A percentile compares a stretch with the other conserved stretches of the same genome.
phyloP scores from a whole-genome alignment of 1,140 invertebrate species.

The Gryllus bimaculatus region DNA sequence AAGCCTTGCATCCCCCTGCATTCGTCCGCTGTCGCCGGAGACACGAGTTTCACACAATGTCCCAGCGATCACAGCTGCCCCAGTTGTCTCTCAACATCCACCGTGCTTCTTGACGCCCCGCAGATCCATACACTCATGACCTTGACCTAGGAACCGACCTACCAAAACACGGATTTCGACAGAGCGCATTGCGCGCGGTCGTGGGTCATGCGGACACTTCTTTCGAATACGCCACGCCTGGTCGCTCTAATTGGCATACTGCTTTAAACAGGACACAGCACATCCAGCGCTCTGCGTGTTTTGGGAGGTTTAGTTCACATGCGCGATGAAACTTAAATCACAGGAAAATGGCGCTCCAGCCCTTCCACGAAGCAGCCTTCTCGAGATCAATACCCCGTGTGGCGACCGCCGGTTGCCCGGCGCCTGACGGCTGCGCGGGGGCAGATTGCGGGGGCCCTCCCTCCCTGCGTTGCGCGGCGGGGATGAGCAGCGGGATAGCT shows the following conservation, averaged over 20 bases:
- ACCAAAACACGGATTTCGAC: neutral
- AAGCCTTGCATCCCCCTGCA: constrained; percentile 9
- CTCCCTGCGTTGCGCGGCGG: neutral
- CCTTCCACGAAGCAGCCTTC: neutral
- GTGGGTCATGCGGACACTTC: neutral
- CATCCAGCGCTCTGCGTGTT: neutral
- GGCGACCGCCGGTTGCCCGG: neutral
- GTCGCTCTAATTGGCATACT: neutral
- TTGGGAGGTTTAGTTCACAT: neutral
- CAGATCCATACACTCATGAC: neutral
- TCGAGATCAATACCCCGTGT: neutral
- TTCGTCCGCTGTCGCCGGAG: neutral
- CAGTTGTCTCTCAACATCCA: neutral
- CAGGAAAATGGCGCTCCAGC: neutral
- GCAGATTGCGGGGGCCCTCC: neutral
- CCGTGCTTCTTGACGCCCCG: neutral
- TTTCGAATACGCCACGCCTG: neutral
- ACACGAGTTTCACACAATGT: neutral
- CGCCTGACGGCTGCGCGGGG: neutral
- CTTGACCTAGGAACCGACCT: neutral
- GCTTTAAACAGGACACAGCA: too few species aligned
- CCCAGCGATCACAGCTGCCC: neutral
- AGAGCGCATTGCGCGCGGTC: neutral
- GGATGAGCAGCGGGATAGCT: neutral
- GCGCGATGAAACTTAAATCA: neutral